Evolutionary conservation across 2,797 vertebrate species (phyloP).

Genomic region (Scarus forsteni): DNA sequence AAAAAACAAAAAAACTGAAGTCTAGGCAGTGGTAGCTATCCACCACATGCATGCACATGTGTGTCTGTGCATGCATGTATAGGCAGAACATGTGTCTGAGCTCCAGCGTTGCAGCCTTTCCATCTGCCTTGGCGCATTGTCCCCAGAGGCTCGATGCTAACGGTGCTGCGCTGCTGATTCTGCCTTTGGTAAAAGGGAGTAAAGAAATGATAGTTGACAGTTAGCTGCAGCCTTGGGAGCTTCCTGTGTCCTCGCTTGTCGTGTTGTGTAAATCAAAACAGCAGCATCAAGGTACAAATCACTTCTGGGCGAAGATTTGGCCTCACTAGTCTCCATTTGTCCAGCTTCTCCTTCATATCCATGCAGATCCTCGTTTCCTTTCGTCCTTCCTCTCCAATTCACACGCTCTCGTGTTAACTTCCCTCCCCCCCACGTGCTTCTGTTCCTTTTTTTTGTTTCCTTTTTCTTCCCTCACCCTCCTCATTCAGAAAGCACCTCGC

Average conservation of each 20-base stretch:
- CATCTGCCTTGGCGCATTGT: slow-evolving; percentile 58
- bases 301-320: slow-evolving; percentile 14
- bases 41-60: background rate
- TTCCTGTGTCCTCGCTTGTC: slow-evolving; percentile 23
- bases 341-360: slow-evolving; percentile 2
- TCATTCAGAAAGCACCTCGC: slow-evolving; percentile 25
- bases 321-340: background rate
- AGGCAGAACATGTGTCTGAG: slow-evolving; percentile 29
- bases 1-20: background rate
- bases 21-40: background rate
- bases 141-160: slow-evolving; percentile 52
- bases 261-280: slow-evolving; percentile 20
- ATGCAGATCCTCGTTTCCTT: background rate
- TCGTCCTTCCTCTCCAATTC: slow-evolving; percentile 24
- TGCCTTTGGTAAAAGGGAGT: slow-evolving; percentile 13
- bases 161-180: slow-evolving; percentile 18
- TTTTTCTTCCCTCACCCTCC: slow-evolving; percentile 9
- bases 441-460: slow-evolving; percentile 1
- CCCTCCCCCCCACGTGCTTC: slow-evolving; percentile 13
- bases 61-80: slow-evolving; percentile 4
- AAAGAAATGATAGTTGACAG: slow-evolving; percentile 17
- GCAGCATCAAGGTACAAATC: background rate
- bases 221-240: slow-evolving; percentile 37
- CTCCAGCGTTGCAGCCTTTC: slow-evolving; percentile 50
- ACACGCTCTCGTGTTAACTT: slow-evolving; percentile 3